These are phyloP conservation scores for Meiosimyza decipiens DNA, from an alignment of 2,888 invertebrate species.

Conservation along the genomic window DNA sequence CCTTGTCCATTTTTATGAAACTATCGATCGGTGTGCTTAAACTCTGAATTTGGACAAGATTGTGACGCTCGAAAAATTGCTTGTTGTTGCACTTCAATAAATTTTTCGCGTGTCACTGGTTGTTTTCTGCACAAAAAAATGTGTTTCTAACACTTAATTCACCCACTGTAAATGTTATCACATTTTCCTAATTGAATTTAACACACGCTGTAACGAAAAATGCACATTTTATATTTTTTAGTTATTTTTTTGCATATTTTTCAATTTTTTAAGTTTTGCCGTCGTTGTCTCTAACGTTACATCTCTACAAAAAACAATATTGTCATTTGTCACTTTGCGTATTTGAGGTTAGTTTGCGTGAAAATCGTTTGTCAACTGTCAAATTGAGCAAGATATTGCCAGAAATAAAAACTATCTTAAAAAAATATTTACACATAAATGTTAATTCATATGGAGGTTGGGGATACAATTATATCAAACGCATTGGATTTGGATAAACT, in stretches of 20 bases:
- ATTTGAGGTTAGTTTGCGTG: slow-evolving; percentile 44
- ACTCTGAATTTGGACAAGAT: not conserved
- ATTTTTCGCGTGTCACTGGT: slow-evolving; percentile 10
- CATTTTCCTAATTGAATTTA: not conserved
- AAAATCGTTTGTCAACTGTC: slow-evolving; percentile 22
- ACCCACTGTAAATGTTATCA: not conserved
- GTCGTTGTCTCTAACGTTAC: not conserved
- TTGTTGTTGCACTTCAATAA: slow-evolving; percentile 9
- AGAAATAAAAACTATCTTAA: not conserved
- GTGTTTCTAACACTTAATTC: not conserved
- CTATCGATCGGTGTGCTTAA: not conserved
- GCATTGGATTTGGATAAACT: too few relatives aligned
- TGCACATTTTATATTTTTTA: slow-evolving; percentile 1
- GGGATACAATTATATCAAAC: too few relatives aligned
- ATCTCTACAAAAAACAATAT: slow-evolving; percentile 11
- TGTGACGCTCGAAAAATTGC: not conserved
- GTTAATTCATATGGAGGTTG: too few relatives aligned
- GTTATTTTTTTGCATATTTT: not conserved
- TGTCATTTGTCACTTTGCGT: slow-evolving; percentile 40
- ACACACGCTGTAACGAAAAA: slow-evolving; percentile 1
- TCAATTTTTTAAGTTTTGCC: slow-evolving; percentile 16
- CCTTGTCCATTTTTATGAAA: slow-evolving; percentile 31
- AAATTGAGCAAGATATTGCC: slow-evolving; percentile 13
- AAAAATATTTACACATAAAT: too few relatives aligned
- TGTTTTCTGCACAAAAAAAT: not conserved